Evolutionary conservation across 2,797 vertebrate species (phyloP), one percentile per base, ranked within the genome.

Genomic region (Vireo griseus): DNA sequence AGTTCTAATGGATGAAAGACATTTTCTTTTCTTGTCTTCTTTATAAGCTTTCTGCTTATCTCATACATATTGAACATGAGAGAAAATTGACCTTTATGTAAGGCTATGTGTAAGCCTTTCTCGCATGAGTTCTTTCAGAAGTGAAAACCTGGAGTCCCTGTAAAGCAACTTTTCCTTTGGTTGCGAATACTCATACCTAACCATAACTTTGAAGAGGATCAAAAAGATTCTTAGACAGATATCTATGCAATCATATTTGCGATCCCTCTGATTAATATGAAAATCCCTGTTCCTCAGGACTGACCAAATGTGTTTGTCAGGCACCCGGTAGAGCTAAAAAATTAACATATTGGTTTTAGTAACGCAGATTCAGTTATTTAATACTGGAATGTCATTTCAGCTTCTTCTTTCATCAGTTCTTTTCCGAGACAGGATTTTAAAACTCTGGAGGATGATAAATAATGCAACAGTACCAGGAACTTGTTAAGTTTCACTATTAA

Each of bases 21-120:
- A 1, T 80, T 82, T 63, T 5, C 5, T 55, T 5, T 73, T 1
- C 1, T 0, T 40, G 14, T 50, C 7, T 13, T n/a, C 31, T 75
- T 51, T 68, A 14, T 50, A 47, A 58, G 4, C 24, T 81, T 59
- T 71, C 17, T 50, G 26, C 5, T 80, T 77, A 57, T 26, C n/a
- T 88, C 29, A 35, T 21, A 10, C 7, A 15, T 61, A 11, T 15
- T 79, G 45, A 51, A 52, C 5, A 2, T 51, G 11, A 76, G 50
- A 45, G 33, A 48, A 88, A 52, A 52, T 9, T 33, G 19, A 44
- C 31, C 13, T 83, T 90, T 31, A 37, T 33, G 20, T 29, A 59
- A 52, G 12, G 8, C 11, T 37, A 0, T 13, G 6, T 31, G 14
- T 73, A 62, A 48, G 13, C 25, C 39, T 31, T 52, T 31, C 12